Percentiles rank a stretch among this genome's conserved stretches.
Conservation (phyloP, 2,888 invertebrate genomes). For the Pelosia muscerda region DNA sequence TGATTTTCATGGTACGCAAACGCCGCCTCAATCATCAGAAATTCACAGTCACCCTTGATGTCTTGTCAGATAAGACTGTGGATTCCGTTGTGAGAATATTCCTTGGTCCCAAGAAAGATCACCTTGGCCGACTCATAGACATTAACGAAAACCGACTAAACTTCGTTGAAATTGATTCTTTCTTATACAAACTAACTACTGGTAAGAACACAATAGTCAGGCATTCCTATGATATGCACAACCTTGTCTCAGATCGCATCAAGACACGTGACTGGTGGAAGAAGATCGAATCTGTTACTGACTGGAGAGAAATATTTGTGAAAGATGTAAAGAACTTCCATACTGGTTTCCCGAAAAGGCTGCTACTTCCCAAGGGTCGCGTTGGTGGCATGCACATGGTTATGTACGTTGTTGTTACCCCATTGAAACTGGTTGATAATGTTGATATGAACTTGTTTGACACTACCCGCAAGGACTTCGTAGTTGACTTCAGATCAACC, state of each 20-base stretch:
- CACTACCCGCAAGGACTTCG: constrained; percentile 77
- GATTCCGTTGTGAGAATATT: constrained; percentile 89
- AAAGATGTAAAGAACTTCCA: constrained; percentile 81
- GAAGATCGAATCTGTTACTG: constrained; percentile 86
- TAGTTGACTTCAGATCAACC: constrained; percentile 74
- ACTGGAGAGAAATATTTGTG: constrained; percentile 65
- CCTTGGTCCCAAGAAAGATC: constrained; percentile 90
- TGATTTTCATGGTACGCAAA: constrained; percentile 86
- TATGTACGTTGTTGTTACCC: constrained; percentile 88
- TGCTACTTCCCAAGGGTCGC: constrained; percentile 90
- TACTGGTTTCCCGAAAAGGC: constrained; percentile 90
- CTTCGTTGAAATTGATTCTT: constrained; percentile 89
- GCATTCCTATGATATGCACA: constrained; percentile 89
- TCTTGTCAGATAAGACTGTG: constrained; percentile 85
- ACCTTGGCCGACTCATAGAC: constrained; percentile 84
- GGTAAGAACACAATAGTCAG: constrained; percentile 89
- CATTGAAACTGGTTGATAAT: constrained; percentile 80
- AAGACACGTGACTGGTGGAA: constrained; percentile 89
- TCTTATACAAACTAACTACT: constrained; percentile 86
- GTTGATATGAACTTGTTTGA: constrained; percentile 73
- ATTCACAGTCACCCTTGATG: constrained; percentile 86
- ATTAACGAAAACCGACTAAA: constrained; percentile 87
- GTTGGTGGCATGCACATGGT: constrained; percentile 89
- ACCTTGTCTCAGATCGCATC: constrained; percentile 89
- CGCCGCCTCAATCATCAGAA: constrained; percentile 89